Conservation (phyloP, 2,113 vertebrate genomes). For the Colistium nudipinnis region DNA sequence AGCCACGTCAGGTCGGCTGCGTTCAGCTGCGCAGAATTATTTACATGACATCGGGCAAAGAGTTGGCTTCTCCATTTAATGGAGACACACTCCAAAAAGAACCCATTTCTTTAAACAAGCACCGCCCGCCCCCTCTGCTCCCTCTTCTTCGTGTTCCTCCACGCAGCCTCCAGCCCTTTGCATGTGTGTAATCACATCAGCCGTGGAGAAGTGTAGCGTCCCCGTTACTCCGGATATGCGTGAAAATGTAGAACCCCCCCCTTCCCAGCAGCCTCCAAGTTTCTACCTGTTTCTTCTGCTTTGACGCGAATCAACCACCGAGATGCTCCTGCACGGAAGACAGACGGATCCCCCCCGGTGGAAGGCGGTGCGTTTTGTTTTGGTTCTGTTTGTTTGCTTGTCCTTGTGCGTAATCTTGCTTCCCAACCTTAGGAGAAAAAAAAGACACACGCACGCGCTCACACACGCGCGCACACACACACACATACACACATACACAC, state of each 20-base stretch:
- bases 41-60: constrained; percentile 17
- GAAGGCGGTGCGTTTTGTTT: constrained; percentile 36
- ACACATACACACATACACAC: not conserved
- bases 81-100: constrained; percentile 25
- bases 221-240: constrained; percentile 53
- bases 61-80: constrained; percentile 12
- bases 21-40: constrained; percentile 8
- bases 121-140: constrained; percentile 52
- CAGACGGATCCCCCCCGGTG: constrained; percentile 36
- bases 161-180: constrained; percentile 3
- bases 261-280: constrained; percentile 16
- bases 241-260: constrained; percentile 20
- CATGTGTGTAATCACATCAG: constrained; percentile 37
- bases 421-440: constrained; percentile 44
- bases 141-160: not conserved
- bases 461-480: not conserved
- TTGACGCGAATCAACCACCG: constrained; percentile 42
- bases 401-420: constrained; percentile 64
- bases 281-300: constrained; percentile 77
- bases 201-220: constrained; percentile 50
- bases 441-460: constrained; percentile 12
- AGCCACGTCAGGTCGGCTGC: constrained; percentile 28
- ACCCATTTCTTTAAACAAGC: constrained; percentile 28
- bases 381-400: constrained; percentile 55
- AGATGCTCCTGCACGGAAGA: constrained; percentile 47